Evolutionary conservation across 2,797 vertebrate species (phyloP).

Genomic region (Scolopax rusticola): DNA sequence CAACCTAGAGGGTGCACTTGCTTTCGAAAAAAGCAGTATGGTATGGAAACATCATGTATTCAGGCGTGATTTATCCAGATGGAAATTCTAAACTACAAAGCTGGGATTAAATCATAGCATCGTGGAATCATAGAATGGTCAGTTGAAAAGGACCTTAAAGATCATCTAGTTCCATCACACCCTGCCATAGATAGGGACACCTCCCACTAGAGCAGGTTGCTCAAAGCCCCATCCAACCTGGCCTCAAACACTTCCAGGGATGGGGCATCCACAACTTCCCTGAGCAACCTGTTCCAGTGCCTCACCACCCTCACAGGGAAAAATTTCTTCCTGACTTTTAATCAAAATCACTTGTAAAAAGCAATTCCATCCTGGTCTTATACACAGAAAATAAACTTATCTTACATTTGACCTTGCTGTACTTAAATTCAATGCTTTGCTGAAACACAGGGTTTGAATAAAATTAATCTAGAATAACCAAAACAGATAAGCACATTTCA

Average conservation of each 20-base stretch:
- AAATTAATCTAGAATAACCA: not conserved
- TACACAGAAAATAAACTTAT: not conserved
- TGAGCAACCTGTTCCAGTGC: not conserved
- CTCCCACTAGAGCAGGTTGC: not conserved
- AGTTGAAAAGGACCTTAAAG: not conserved
- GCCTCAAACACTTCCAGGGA: not conserved
- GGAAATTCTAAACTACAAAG: not conserved
- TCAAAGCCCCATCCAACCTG: not conserved
- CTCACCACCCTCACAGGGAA: not conserved
- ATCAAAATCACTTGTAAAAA: not conserved
- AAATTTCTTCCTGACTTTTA: not conserved
- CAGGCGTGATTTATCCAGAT: not conserved
- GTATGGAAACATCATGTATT: not conserved
- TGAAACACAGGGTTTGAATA: not conserved
- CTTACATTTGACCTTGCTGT: not conserved
- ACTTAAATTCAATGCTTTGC: not conserved
- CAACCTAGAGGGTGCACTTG: not conserved
- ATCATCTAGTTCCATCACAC: not conserved
- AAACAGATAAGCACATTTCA: not conserved
- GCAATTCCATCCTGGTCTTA: not conserved
- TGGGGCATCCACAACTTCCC: not conserved
- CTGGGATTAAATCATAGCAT: not conserved
- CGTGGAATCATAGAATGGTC: not conserved
- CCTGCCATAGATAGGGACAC: not conserved
- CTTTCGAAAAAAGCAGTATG: not conserved